A percentile compares a stretch with the other conserved stretches of the same genome.
Conservation (phyloP, 92 coral and sea anemone species). For the Micromussa lordhowensis region DNA sequence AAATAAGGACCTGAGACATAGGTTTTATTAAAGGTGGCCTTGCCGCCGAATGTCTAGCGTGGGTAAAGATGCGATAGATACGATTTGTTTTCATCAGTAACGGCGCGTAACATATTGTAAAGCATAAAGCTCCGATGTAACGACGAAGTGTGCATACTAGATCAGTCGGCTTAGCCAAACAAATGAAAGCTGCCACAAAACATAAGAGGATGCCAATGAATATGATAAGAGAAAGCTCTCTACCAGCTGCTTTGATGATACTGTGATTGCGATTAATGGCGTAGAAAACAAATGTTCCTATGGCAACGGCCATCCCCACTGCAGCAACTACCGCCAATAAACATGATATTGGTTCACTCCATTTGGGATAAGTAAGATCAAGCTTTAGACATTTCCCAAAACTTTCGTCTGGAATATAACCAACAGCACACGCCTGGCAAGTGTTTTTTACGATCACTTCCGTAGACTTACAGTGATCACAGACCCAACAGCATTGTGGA, state of each 20-base stretch:
- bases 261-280: slow-evolving; percentile 63
- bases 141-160: slow-evolving; percentile 73
- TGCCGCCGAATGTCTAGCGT: slow-evolving; percentile 83
- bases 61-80: slow-evolving; percentile 90
- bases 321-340: slow-evolving; percentile 49
- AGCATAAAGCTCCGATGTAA: slow-evolving; percentile 69
- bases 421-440: slow-evolving; percentile 73
- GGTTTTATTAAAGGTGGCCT: slow-evolving; percentile 89
- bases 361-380: slow-evolving; percentile 62
- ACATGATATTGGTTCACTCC: slow-evolving; percentile 51
- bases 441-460: slow-evolving; percentile 76
- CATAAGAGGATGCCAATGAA: slow-evolving; percentile 76
- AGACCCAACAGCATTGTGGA: slow-evolving; percentile 88
- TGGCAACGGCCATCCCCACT: slow-evolving; percentile 65
- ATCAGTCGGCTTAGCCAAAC: slow-evolving; percentile 72
- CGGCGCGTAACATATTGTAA: slow-evolving; percentile 89
- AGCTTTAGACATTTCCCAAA: slow-evolving; percentile 65
- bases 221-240: slow-evolving; percentile 80
- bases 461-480: slow-evolving; percentile 59
- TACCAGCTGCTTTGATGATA: slow-evolving; percentile 91
- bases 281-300: slow-evolving; percentile 71
- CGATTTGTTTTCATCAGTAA: slow-evolving; percentile 91
- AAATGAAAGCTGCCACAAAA: slow-evolving; percentile 69
- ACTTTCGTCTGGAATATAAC: slow-evolving; percentile 71
- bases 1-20: slow-evolving; percentile 79